Evolutionary conservation across 2,797 vertebrate genomes (phyloP).

Genomic region (Lithobates pipiens): DNA sequence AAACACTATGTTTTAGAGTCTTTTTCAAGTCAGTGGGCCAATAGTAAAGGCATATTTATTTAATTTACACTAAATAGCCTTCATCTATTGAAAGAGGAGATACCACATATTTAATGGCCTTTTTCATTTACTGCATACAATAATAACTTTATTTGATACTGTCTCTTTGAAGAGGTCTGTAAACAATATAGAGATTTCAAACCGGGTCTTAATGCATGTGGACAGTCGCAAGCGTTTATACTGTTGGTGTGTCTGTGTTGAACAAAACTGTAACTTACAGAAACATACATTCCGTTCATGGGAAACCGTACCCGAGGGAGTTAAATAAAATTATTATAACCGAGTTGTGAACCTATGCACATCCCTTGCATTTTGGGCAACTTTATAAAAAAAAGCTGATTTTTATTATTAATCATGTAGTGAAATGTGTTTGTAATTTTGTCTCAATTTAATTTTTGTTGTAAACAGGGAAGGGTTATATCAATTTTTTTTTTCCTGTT

Average conservation of each 20-base stretch:
- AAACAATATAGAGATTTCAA: constrained; percentile 91
- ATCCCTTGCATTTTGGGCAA: constrained; percentile 92
- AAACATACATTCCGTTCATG: constrained; percentile 92
- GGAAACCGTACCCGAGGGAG: constrained; percentile 83
- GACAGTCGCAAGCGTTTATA: constrained; percentile 94
- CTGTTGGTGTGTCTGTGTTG: constrained; percentile 90
- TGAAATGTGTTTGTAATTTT: constrained; percentile 96
- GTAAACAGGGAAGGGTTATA: constrained; percentile 82
- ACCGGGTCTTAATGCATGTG: constrained; percentile 98
- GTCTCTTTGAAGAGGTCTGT: constrained; percentile 96
- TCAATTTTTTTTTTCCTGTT: constrained; percentile 70
- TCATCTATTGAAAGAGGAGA: constrained; percentile 73
- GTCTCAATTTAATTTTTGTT: constrained; percentile 88
- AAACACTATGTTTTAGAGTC: constrained; percentile 84
- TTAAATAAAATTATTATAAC: constrained; percentile 81
- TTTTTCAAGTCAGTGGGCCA: constrained; percentile 78
- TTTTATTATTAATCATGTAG: constrained; percentile 94
- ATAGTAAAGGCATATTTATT: constrained; percentile 80
- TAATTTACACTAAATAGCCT: constrained; percentile 84
- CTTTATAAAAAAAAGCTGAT: constrained; percentile 89
- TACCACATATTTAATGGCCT: constrained; percentile 79
- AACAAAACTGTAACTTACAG: constrained; percentile 80
- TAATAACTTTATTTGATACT: constrained; percentile 85
- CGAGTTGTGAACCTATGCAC: constrained; percentile 91
- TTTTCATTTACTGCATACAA: constrained; percentile 74